These are phyloP conservation scores for Dendrocincla tyrannina DNA, from an alignment of 2,797 vertebrate genomes.

Conservation along the genomic window DNA sequence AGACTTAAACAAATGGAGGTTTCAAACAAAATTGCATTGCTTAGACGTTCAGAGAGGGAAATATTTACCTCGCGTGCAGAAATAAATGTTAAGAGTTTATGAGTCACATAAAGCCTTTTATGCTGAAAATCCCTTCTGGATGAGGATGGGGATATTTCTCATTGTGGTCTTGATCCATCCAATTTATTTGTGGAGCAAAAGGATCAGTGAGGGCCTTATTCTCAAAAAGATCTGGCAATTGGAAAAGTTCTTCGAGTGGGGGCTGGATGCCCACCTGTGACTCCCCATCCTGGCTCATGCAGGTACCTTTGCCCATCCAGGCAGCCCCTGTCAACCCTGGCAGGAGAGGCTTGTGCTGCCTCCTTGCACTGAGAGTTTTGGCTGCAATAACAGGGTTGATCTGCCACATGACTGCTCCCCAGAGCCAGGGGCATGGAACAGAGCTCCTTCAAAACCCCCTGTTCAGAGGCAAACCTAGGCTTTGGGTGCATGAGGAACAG, in stretches of 20 bases:
- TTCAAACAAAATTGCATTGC: slow-evolving; percentile 41
- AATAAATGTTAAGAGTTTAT: slow-evolving; percentile 33
- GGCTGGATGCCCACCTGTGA: background rate
- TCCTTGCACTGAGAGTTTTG: background rate
- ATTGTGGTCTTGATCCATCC: background rate
- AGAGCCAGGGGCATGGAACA: background rate
- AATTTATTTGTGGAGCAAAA: background rate
- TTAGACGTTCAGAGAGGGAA: slow-evolving; percentile 37
- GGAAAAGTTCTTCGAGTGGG: background rate
- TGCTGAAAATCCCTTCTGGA: slow-evolving; percentile 33
- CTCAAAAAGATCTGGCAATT: background rate
- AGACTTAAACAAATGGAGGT: slow-evolving; percentile 43
- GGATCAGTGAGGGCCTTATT: background rate
- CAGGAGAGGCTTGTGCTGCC: rapidly evolving
- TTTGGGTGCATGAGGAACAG: background rate
- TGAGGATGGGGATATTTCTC: slow-evolving; percentile 21
- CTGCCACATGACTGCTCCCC: background rate
- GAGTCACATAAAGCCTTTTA: slow-evolving; percentile 20
- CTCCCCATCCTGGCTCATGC: background rate
- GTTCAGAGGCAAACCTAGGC: background rate
- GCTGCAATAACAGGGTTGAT: background rate
- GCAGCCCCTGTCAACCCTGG: rapidly evolving
- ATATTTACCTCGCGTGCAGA: background rate
- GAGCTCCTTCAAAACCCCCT: background rate
- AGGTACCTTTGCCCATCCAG: background rate